Percentiles rank a stretch among this genome's conserved stretches.
These are phyloP conservation scores for Rhadinocentrus ornatus DNA, from an alignment of 2,797 vertebrate species.

Conservation along the genomic window DNA sequence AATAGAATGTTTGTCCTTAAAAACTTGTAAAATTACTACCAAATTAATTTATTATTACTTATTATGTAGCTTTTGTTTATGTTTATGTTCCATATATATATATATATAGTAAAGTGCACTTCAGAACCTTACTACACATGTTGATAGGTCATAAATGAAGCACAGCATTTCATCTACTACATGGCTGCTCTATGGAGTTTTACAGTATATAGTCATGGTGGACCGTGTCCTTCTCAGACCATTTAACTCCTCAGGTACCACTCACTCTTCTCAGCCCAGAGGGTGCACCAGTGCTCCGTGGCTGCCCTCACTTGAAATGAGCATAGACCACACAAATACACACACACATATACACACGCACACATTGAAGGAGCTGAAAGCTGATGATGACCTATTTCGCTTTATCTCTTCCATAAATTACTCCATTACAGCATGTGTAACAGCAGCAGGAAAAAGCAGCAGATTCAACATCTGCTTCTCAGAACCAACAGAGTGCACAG, in stretches of 20 bases:
- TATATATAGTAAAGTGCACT: slow-evolving; percentile 8
- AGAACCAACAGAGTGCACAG: slow-evolving; percentile 30
- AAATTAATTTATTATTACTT: too few relatives aligned
- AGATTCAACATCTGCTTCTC: slow-evolving; percentile 67
- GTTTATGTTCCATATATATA: too few relatives aligned
- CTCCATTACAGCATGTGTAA: slow-evolving; percentile 76
- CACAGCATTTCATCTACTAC: slow-evolving; percentile 23
- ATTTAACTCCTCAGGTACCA: slow-evolving; percentile 76
- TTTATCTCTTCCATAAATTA: slow-evolving; percentile 81
- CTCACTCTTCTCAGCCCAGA: slow-evolving; percentile 50
- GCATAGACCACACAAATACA: slow-evolving; percentile 27
- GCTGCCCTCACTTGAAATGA: slow-evolving; percentile 49
- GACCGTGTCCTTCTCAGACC: slow-evolving; percentile 73
- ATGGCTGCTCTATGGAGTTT: slow-evolving; percentile 56
- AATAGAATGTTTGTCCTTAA: too few relatives aligned
- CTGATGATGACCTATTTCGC: slow-evolving; percentile 77
- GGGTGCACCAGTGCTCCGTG: slow-evolving; percentile 54
- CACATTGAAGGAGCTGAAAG: slow-evolving; percentile 46
- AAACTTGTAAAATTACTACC: too few relatives aligned
- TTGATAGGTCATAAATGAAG: slow-evolving; percentile 51
- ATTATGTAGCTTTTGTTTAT: too few relatives aligned
- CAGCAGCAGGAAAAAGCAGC: slow-evolving; percentile 47
- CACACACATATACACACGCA: slow-evolving; percentile 9
- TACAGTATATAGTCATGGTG: slow-evolving; percentile 49
- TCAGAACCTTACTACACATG: slow-evolving; percentile 15